A percentile compares a stretch with the other conserved stretches of the same genome.
These are phyloP conservation scores for Chrysolina americana DNA, from an alignment of 2,888 invertebrate species.

Conservation along the genomic window DNA sequence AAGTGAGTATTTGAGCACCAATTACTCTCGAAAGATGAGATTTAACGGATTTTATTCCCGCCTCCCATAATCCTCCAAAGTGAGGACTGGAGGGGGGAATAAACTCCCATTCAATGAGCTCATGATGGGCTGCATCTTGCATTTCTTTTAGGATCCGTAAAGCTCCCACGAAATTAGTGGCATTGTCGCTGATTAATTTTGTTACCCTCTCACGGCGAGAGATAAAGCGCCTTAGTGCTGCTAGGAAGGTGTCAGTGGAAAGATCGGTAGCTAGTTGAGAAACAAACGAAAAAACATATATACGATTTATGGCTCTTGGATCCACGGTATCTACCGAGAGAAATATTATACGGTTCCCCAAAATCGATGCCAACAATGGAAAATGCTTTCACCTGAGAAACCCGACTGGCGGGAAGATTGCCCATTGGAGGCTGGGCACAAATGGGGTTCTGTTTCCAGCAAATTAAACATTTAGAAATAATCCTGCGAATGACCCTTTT, in stretches of 20 bases:
- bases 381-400: too few relatives aligned
- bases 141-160: neutral
- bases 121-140: too few relatives aligned
- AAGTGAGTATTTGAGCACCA: neutral
- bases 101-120: neutral
- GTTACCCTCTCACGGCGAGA: conserved; percentile 16
- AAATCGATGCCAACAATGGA: too few relatives aligned
- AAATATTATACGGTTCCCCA: too few relatives aligned
- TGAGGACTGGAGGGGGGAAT: conserved; percentile 1
- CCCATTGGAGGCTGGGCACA: too few relatives aligned
- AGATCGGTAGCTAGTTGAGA: conserved; percentile 47
- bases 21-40: neutral
- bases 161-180: conserved; percentile 55
- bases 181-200: conserved; percentile 51
- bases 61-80: neutral
- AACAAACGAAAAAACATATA: conserved; percentile 45
- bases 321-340: neutral
- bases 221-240: conserved; percentile 52
- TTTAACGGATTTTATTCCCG: neutral
- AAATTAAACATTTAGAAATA: too few relatives aligned
- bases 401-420: too few relatives aligned
- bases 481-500: too few relatives aligned
- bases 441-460: too few relatives aligned
- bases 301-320: neutral
- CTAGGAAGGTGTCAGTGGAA: conserved; percentile 46